Evolutionary conservation across 2,113 vertebrate species (phyloP).

Genomic region (Entomyzon cyanotis): DNA sequence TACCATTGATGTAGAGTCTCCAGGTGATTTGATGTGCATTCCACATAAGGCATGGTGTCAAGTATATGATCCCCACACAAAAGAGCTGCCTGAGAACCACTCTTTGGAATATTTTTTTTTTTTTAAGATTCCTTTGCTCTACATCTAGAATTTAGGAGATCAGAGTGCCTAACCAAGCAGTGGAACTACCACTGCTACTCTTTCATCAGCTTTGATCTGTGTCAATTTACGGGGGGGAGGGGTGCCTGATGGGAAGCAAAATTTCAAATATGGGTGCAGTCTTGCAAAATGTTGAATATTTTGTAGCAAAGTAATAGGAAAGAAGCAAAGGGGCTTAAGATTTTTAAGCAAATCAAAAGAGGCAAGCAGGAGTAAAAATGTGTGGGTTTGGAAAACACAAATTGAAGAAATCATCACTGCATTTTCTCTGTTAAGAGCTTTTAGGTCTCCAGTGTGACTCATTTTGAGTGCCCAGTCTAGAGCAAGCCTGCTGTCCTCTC

Average conservation of each 20-base stretch:
- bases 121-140: slow-evolving; percentile 9
- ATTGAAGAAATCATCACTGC: neutral
- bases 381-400: fast-evolving
- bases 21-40: slow-evolving; percentile 71
- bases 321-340: neutral
- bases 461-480: neutral
- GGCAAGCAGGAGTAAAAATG: neutral
- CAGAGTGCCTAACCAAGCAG: slow-evolving; percentile 51
- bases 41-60: slow-evolving; percentile 68
- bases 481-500: neutral
- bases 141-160: slow-evolving; percentile 32
- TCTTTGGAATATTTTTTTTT: neutral
- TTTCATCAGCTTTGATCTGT: slow-evolving; percentile 25
- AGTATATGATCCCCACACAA: slow-evolving; percentile 51
- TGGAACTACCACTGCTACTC: slow-evolving; percentile 3
- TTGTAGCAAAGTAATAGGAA: neutral
- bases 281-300: neutral
- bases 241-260: neutral
- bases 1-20: slow-evolving; percentile 59
- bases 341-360: neutral
- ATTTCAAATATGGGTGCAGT: neutral
- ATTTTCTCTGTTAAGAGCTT: neutral
- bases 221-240: neutral
- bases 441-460: neutral
- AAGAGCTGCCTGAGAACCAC: slow-evolving; percentile 46